Evolutionary conservation across 2,888 invertebrate genomes (phyloP).

Genomic region (Autographa gamma): DNA sequence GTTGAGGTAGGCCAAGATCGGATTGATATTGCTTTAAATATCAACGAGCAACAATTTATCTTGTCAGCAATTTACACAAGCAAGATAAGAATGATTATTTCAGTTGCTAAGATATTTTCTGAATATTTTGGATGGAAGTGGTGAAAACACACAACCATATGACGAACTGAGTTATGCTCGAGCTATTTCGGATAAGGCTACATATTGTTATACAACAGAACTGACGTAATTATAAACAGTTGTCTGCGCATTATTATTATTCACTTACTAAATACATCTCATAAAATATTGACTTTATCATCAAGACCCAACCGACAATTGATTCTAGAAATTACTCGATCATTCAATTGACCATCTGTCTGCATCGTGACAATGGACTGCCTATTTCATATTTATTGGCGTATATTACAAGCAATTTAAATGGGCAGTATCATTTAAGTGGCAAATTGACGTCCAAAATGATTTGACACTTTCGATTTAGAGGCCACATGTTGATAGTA

Average conservation of each 20-base stretch:
- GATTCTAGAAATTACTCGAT: conserved; percentile 29
- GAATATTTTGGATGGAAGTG: too few species aligned
- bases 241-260: conserved; percentile 2
- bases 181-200: too few species aligned
- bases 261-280: background rate
- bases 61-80: background rate
- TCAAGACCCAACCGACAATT: conserved; percentile 25
- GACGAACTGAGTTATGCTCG: too few species aligned
- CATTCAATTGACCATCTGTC: conserved; percentile 39
- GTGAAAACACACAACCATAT: too few species aligned
- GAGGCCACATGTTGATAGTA: too few species aligned
- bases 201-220: background rate
- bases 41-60: background rate
- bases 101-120: background rate
- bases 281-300: conserved; percentile 10
- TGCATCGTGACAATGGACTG: conserved; percentile 17
- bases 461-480: background rate
- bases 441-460: background rate
- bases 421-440: background rate
- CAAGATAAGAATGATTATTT: background rate
- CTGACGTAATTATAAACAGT: background rate
- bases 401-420: background rate
- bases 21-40: background rate
- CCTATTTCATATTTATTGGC: conserved; percentile 2
- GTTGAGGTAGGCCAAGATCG: conserved; percentile 4